Conservation (phyloP, 2,888 invertebrate species). For the Blera fallax region DNA sequence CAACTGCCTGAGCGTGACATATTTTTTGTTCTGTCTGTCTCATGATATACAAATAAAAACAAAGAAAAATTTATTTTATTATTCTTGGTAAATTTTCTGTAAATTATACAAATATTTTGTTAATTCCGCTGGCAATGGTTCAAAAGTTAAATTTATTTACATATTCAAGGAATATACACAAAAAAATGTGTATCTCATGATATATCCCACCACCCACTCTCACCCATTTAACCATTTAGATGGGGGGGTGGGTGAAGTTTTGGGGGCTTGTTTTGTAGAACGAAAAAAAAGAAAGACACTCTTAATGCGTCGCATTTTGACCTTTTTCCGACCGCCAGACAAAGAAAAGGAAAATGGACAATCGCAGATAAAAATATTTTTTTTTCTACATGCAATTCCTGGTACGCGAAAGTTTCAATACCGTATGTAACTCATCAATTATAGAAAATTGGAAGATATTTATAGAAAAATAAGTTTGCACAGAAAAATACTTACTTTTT, state of each 20-base stretch:
- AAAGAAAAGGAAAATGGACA: slow-evolving; percentile 4
- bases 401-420: background rate
- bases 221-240: background rate
- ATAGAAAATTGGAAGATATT: slow-evolving; percentile 9
- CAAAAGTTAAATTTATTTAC: slow-evolving; percentile 44
- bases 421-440: background rate
- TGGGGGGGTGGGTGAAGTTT: background rate
- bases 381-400: background rate
- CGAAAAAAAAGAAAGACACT: background rate
- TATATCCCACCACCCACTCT: background rate
- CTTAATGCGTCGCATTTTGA: slow-evolving; percentile 39
- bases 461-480: background rate
- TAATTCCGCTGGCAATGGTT: slow-evolving; percentile 34
- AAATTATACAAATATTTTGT: slow-evolving; percentile 34
- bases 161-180: background rate
- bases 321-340: slow-evolving; percentile 40
- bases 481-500: slow-evolving; percentile 82
- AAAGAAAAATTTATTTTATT: background rate
- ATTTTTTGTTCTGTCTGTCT: background rate
- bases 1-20: background rate
- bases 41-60: background rate
- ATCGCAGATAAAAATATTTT: slow-evolving; percentile 16
- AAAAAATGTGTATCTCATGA: background rate
- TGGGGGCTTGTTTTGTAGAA: background rate
- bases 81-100: background rate